These are phyloP conservation scores for Marronus borbonicus DNA, from an alignment of 2,888 invertebrate genomes.

Conservation along the genomic window DNA sequence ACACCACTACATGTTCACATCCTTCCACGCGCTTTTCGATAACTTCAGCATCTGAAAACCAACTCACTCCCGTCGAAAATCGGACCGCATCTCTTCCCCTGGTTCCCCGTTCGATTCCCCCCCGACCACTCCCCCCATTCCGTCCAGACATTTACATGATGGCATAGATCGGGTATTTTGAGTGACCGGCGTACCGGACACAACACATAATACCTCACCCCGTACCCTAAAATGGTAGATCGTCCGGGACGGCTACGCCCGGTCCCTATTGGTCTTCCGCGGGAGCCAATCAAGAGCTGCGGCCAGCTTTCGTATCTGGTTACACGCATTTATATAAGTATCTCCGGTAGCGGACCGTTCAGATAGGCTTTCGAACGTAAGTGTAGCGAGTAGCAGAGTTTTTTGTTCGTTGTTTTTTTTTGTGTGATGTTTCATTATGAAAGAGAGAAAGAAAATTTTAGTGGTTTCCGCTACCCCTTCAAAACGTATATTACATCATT, in stretches of 20 bases:
- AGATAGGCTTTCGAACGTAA: constrained; percentile 99
- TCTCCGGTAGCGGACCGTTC: constrained; percentile 81
- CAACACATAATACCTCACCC: constrained; percentile 63
- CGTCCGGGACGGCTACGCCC: constrained; percentile 50
- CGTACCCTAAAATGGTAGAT: constrained; percentile 79
- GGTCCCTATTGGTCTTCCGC: constrained; percentile 68
- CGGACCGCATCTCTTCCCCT: neutral
- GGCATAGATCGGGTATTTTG: constrained; percentile 62
- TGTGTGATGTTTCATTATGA: neutral
- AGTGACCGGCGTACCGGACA: constrained; percentile 62
- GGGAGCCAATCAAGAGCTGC: constrained; percentile 69
- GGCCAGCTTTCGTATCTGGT: constrained; percentile 80
- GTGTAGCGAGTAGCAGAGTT: constrained; percentile 69
- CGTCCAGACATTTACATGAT: constrained; percentile 42
- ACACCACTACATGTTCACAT: too few relatives aligned
- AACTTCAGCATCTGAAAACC: neutral
- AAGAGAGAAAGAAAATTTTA: too few relatives aligned
- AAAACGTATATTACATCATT: too few relatives aligned
- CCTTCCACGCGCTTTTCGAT: too few relatives aligned
- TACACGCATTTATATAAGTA: constrained; percentile 86
- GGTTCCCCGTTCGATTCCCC: neutral
- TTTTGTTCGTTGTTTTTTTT: neutral
- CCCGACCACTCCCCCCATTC: constrained; percentile 8
- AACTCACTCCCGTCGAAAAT: neutral
- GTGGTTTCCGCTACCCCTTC: too few relatives aligned